Evolutionary conservation across 1,140 invertebrate genomes (phyloP), one percentile per base, ranked within the genome.

Genomic region (Pseudomyrmex concolor): DNA sequence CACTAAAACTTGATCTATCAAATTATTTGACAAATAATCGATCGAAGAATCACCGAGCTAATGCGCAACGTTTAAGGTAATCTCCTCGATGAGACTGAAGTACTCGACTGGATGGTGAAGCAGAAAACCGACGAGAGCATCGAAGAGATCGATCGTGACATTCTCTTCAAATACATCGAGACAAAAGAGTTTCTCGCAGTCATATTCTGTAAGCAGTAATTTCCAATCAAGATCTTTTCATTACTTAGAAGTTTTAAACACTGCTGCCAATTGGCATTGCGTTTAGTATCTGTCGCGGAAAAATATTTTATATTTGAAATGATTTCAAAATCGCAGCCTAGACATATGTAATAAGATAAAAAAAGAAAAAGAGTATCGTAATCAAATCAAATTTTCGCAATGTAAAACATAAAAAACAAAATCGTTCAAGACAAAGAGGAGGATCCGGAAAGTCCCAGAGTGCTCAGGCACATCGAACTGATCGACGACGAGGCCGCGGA

Each of bases 51-150:
- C 63, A 68, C 17, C 68, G 34, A 55, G 57, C 45, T 2, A 60
- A 66, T 64, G 78, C 87, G 80, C 60, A 60, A 87, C 62, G 82
- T 95, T 91, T 94, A 98, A 34, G 98, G 98, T 90, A 97, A 98
- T 95, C 95, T 98, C 84, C 94, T 97, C 84, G 97, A 98, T 90
- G 97, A 98, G 93, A 95, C 95, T 60, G 96, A 97, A 92, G 98
- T 98, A 13, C 95, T 98, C 72, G 96, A 97, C 76, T 99, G 98
- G 98, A 97, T 99, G 95, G 95, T 97, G 64, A 96, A 97, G 91
- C 97, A 99, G 93, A 98, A 98, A 92, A 97, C 97, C 93, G 98
- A 99, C 92, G 97, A 98, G 91, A 98, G 97, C 92, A 98, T 99
- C 85, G 97, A 98, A 94, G 97, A 98, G 90, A 97, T 99, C 74